Evolutionary conservation across 2,113 vertebrate species (phyloP).

Genomic region (Cyanoderma ruficeps): DNA sequence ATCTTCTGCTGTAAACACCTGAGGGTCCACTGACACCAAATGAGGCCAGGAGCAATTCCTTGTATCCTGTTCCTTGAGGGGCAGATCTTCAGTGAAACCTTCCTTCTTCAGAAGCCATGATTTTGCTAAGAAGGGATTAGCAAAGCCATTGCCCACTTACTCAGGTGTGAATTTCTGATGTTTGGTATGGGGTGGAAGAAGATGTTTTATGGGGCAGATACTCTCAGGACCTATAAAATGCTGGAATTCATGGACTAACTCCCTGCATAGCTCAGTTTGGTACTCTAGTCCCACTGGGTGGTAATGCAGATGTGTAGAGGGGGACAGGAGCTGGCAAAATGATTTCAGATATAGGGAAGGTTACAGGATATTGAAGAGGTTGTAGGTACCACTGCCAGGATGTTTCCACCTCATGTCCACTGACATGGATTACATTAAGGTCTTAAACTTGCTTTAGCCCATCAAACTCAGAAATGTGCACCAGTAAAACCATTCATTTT

Average conservation of each 20-base stretch:
- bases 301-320: neutral
- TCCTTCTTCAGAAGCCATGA: neutral
- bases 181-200: neutral
- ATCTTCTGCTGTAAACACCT: neutral
- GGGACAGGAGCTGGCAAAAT: neutral
- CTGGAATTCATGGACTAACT: neutral
- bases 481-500: neutral
- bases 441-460: neutral
- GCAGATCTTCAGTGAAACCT: neutral
- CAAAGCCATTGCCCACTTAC: neutral
- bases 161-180: neutral
- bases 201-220: neutral
- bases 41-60: neutral
- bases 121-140: neutral
- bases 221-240: neutral
- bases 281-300: neutral
- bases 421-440: neutral
- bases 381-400: neutral
- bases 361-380: neutral
- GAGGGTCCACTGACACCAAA: neutral
- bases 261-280: neutral
- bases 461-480: neutral
- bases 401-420: neutral
- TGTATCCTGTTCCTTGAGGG: fast-evolving
- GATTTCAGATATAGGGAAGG: neutral